phyloP scores from a whole-genome alignment of 2,888 invertebrate species.

The Sinohyriopsis cumingii region DNA sequence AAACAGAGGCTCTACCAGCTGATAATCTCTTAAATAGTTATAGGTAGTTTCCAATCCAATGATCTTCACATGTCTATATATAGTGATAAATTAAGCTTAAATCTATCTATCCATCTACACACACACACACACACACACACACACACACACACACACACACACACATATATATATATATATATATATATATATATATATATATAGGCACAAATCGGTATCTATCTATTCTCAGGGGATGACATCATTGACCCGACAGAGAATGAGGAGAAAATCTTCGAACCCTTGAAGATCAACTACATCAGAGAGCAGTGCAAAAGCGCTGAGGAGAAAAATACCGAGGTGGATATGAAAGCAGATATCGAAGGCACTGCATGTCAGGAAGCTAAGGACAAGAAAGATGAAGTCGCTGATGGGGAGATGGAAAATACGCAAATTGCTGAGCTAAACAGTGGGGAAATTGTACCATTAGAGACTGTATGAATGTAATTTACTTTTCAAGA shows the following conservation, averaged over 20 bases:
- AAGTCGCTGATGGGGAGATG: not conserved
- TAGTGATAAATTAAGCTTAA: no score
- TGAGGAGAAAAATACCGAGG: conserved; percentile 23
- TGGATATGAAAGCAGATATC: not conserved
- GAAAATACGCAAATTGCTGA: not conserved
- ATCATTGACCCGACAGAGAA: conserved; percentile 9
- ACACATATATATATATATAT: no score
- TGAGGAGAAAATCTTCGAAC: conserved; percentile 27
- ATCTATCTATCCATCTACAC: no score
- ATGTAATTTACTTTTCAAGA: not conserved
- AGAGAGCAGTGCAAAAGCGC: conserved; percentile 32
- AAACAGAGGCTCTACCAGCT: no score
- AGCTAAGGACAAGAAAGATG: not conserved
- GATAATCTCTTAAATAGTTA: no score
- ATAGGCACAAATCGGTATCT: not conserved
- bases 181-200: no score
- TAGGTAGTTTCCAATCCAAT: no score
- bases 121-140: no score
- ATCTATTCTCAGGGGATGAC: conserved; percentile 14
- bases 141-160: no score
- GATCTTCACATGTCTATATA: no score
- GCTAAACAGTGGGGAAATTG: not conserved
- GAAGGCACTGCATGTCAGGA: not conserved
- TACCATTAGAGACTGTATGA: not conserved
- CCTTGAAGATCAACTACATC: conserved; percentile 28